These are phyloP conservation scores for Atherinomorus stipes DNA, from an alignment of 2,113 vertebrate genomes.

Conservation along the genomic window DNA sequence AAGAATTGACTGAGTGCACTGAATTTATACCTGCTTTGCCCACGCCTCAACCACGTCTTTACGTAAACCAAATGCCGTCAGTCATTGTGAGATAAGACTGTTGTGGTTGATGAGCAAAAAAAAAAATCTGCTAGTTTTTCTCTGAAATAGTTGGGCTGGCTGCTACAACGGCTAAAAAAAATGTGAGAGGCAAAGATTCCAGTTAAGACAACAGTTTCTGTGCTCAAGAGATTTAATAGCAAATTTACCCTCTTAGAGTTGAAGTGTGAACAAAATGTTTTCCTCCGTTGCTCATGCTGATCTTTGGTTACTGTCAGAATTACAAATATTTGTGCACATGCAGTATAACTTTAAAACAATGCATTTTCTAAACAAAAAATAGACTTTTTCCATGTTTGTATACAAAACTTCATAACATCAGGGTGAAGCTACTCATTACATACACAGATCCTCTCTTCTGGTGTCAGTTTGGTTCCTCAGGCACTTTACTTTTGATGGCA, in stretches of 20 bases:
- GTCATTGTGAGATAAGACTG: slow-evolving; percentile 53
- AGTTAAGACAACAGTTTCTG: neutral
- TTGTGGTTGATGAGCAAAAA: slow-evolving; percentile 48
- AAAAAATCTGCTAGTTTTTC: slow-evolving; percentile 11
- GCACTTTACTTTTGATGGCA: too few relatives aligned
- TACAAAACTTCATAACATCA: neutral
- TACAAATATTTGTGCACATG: neutral
- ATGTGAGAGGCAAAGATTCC: neutral
- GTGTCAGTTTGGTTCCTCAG: too few relatives aligned
- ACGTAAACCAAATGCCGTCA: neutral
- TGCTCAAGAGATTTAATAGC: slow-evolving; percentile 24
- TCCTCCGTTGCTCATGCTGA: too few relatives aligned
- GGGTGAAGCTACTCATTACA: too few relatives aligned
- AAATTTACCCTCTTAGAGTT: neutral
- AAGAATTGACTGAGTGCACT: neutral
- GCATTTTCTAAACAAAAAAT: too few relatives aligned
- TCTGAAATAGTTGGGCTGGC: slow-evolving; percentile 23
- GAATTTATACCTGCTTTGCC: slow-evolving; percentile 50
- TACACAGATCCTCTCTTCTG: too few relatives aligned
- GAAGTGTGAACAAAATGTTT: neutral
- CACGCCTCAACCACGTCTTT: slow-evolving; percentile 12
- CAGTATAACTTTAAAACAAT: neutral
- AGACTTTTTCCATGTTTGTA: neutral
- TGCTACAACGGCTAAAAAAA: neutral
- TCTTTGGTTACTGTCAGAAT: neutral